Evolutionary conservation across 2,797 vertebrate species (phyloP), one percentile per base, ranked within the genome.

Genomic region (Okamejei kenojei): DNA sequence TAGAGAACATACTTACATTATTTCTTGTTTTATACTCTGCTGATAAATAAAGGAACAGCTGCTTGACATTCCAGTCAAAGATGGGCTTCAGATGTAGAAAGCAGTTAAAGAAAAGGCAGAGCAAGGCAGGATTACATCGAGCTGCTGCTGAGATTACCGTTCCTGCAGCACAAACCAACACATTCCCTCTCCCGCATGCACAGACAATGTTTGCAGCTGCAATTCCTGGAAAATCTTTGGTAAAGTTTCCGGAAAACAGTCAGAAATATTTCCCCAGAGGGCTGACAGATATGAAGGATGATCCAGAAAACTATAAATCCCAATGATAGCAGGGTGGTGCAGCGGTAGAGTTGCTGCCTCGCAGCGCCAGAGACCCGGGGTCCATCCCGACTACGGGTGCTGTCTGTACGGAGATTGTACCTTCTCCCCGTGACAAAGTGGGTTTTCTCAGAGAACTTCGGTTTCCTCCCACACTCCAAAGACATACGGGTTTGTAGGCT

Each of bases 1-100:
- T 10, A 38, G 54, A 84, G 61, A 32, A 10, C 11, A 94, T 95
- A 97, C 97, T 97, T 96, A 98, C 97, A 94, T 98, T 98, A 95
- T 96, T 97, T 96, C 96, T 97, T 0, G 98, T 98, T 93, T 97
- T 95, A 95, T 98, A 96, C 96, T 96, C 94, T 96, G 98, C 97
- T 93, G 98, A 99, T 94, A 99, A 96, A 94, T 99, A 99, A 35
- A 99, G 97, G 95, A 99, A 99, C 93, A 99, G 96, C 93, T 99
- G 97, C 95, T 99, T 99, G 38, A 99, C 99, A 78, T 99, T 99
- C 99, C 99, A 99, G 95, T 99, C 98, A 95, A 99, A 99, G 96
- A 99, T 97, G 91, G 98, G 98, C 95, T 97, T 96, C 95, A 99
- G 95, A 99, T 99, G 98, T 99, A 95, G 17, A 71, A 73, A 4